Evolutionary conservation across 2,113 vertebrate genomes (phyloP).

Genomic region (Ammodytes dubius): DNA sequence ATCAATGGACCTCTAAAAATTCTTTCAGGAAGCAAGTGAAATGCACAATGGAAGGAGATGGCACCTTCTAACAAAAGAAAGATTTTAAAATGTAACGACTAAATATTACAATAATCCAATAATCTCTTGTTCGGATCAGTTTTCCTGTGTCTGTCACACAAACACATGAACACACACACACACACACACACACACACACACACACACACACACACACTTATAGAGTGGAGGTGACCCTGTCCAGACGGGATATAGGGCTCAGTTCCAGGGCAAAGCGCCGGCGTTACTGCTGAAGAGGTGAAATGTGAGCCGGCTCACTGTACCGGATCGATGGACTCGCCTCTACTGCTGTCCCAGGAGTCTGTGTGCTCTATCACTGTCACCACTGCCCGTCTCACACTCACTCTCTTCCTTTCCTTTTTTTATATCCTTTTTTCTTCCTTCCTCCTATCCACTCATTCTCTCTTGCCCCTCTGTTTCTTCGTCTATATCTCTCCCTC

Average conservation of each 20-base stretch:
- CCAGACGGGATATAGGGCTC: conserved; percentile 77
- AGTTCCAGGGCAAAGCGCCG: conserved; percentile 67
- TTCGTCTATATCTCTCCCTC: neutral
- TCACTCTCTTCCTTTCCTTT: conserved; percentile 40
- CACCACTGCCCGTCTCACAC: conserved; percentile 62
- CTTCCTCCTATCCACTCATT: neutral
- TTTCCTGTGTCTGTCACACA: conserved; percentile 25
- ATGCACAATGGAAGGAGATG: neutral
- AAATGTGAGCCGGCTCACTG: conserved; percentile 77
- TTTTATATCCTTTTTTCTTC: conserved; percentile 14
- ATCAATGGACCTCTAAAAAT: neutral
- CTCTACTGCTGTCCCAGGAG: conserved; percentile 72
- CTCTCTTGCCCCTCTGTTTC: neutral
- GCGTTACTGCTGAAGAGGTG: conserved; percentile 78
- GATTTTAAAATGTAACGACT: neutral
- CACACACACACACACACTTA: conserved; percentile 30
- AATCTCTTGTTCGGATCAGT: conserved; percentile 7
- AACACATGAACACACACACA: neutral
- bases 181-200: conserved; percentile 16
- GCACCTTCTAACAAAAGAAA: neutral
- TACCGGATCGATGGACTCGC: conserved; percentile 78
- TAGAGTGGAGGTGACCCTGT: conserved; percentile 77
- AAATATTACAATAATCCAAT: neutral
- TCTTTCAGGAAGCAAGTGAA: too few relatives aligned
- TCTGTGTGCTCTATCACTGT: conserved; percentile 68